Evolutionary conservation across 53 echinoderm and acorn worm species (phyloP).

Genomic region (Hippasteria phrygiana): DNA sequence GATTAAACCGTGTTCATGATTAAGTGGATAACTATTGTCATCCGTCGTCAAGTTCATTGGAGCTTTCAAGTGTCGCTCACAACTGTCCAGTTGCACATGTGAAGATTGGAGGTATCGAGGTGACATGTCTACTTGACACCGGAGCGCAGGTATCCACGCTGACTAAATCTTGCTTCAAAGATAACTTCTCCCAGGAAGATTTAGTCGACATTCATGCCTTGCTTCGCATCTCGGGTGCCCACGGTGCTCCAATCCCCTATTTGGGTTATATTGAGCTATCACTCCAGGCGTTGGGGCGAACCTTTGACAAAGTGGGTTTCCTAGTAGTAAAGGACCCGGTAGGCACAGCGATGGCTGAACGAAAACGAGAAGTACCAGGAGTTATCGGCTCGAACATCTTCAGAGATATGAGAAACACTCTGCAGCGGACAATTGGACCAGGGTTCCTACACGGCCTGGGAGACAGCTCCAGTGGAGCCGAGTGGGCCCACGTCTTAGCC

Average conservation of each 20-base stretch:
- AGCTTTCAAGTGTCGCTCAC: too few species aligned
- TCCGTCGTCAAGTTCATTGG: too few species aligned
- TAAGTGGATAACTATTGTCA: too few species aligned
- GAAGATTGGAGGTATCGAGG: slow-evolving; percentile 21
- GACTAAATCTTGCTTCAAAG: slow-evolving; percentile 52
- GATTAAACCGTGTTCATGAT: too few species aligned
- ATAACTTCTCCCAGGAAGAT: slow-evolving; percentile 59
- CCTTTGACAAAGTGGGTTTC: slow-evolving; percentile 51
- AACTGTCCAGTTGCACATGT: slow-evolving; percentile 59
- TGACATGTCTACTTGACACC: slow-evolving; percentile 69
- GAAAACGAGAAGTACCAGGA: slow-evolving; percentile 68
- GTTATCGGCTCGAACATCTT: slow-evolving; percentile 70
- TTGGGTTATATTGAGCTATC: too few species aligned
- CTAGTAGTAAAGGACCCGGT: slow-evolving; percentile 39
- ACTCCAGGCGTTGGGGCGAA: too few species aligned
- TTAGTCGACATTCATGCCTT: slow-evolving; percentile 57
- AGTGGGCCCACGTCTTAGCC: slow-evolving; percentile 65
- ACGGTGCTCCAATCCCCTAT: slow-evolving; percentile 45
- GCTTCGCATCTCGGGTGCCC: slow-evolving; percentile 58
- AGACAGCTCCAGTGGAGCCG: background rate
- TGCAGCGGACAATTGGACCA: slow-evolving; percentile 14
- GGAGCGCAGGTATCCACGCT: slow-evolving; percentile 74
- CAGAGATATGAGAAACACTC: slow-evolving; percentile 50
- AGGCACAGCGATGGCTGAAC: slow-evolving; percentile 61
- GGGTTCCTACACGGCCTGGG: slow-evolving; percentile 33